A percentile compares a stretch with the other conserved stretches of the same genome.
phyloP scores from a whole-genome alignment of 2,888 invertebrate species.

The Luperina testacea region DNA sequence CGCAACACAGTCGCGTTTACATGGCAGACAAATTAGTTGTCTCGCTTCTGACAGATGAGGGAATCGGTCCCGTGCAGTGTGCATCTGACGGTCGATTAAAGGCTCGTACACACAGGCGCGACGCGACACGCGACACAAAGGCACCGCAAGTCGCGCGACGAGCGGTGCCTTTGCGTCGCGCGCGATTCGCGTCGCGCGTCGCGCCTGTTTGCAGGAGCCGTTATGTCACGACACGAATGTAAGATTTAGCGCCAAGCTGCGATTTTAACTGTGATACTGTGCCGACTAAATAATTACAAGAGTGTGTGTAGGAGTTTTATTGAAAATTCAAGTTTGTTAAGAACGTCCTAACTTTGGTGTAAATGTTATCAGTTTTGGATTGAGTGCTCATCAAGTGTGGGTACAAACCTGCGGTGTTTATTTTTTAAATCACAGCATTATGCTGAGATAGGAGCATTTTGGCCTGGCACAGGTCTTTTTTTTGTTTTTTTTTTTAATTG shows the following conservation, averaged over 20 bases:
- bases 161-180: no score
- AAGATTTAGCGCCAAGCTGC: constrained; percentile 70
- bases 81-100: constrained; percentile 75
- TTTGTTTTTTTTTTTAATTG: not conserved
- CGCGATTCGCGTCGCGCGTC: no score
- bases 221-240: constrained; percentile 72
- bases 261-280: constrained; percentile 68
- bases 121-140: no score
- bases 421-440: not conserved
- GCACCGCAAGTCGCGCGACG: no score
- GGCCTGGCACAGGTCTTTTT: not conserved
- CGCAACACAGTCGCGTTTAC: constrained; percentile 75
- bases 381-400: not conserved
- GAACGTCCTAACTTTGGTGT: not conserved
- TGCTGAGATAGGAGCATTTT: not conserved
- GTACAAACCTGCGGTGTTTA: not conserved
- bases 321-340: constrained; percentile 9
- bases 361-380: not conserved
- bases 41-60: constrained; percentile 81
- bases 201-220: no score
- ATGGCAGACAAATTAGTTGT: constrained; percentile 85
- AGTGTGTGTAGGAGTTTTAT: constrained; percentile 37
- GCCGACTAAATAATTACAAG: constrained; percentile 31
- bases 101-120: no score
- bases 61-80: constrained; percentile 72